A percentile compares a stretch with the other conserved stretches of the same genome.
Evolutionary conservation across 2,888 invertebrate species (phyloP).

Genomic region (Malthinus seriepunctatus): DNA sequence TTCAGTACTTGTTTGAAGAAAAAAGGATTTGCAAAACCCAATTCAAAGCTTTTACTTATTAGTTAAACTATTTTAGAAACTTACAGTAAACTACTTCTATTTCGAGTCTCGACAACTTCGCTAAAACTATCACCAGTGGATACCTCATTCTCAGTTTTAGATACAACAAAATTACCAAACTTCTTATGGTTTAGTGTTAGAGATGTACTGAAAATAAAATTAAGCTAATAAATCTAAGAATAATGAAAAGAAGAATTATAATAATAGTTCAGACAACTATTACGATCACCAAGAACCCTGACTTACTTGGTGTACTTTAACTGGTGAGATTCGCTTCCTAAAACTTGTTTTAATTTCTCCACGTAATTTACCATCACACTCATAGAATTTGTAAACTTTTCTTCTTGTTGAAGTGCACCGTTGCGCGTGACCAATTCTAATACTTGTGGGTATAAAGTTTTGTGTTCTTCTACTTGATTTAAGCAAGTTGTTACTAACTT

Average conservation of each 20-base stretch:
- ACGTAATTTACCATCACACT: conserved; percentile 30
- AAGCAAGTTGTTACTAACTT: not conserved
- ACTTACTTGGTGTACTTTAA: conserved; percentile 21
- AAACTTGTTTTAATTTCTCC: conserved; percentile 15
- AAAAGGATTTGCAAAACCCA: no score
- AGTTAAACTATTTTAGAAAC: no score
- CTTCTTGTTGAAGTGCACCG: conserved; percentile 29
- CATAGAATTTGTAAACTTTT: conserved; percentile 14
- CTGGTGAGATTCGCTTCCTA: conserved; percentile 12
- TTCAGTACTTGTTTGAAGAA: no score
- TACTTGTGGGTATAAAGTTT: conserved; percentile 12
- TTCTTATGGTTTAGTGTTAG: no score
- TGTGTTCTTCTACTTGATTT: conserved; percentile 12
- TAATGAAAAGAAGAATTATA: not conserved
- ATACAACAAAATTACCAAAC: no score
- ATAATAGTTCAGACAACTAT: not conserved
- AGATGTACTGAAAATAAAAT: no score
- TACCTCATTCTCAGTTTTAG: no score
- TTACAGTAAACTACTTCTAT: no score
- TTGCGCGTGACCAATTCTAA: conserved; percentile 29
- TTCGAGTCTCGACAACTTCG: no score
- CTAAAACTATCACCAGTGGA: no score
- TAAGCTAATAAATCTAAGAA: not conserved
- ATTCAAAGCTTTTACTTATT: no score
- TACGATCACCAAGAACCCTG: no score